Evolutionary conservation across 2,888 invertebrate genomes (phyloP).

Genomic region (Stomorhina lunata): DNA sequence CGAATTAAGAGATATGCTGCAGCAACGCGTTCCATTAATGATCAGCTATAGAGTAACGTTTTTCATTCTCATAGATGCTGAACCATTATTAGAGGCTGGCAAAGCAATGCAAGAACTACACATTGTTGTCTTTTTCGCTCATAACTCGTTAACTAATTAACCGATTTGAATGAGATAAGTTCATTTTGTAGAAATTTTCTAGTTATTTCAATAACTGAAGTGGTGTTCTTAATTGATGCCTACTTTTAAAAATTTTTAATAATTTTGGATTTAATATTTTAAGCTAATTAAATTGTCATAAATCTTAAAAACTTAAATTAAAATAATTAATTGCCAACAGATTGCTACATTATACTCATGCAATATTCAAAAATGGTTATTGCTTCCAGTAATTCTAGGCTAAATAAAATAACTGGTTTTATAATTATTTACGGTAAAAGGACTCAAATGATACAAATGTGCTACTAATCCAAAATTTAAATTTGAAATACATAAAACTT

Average conservation of each 20-base stretch:
- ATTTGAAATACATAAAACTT: slow-evolving; percentile 6
- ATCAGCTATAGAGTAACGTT: too few relatives aligned
- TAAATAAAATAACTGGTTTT: slow-evolving; percentile 62
- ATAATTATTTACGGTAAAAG: slow-evolving; percentile 58
- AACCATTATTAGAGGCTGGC: too few relatives aligned
- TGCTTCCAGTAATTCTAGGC: not conserved
- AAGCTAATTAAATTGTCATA: slow-evolving; percentile 60
- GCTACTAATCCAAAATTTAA: not conserved
- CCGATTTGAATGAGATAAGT: too few relatives aligned
- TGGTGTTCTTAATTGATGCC: too few relatives aligned
- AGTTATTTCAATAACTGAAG: too few relatives aligned
- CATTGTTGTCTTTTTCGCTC: too few relatives aligned
- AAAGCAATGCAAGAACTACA: too few relatives aligned
- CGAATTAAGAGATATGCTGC: too few relatives aligned
- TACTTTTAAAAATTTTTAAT: not conserved
- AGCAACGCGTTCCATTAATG: too few relatives aligned
- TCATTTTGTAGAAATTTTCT: too few relatives aligned
- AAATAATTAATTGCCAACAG: slow-evolving; percentile 56
- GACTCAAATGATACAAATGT: slow-evolving; percentile 29
- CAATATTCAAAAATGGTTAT: not conserved
- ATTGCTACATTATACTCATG: slow-evolving; percentile 20
- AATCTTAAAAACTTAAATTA: slow-evolving; percentile 32
- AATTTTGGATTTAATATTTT: slow-evolving; percentile 16
- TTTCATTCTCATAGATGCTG: too few relatives aligned
- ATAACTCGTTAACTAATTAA: too few relatives aligned